Evolutionary conservation across 2,113 vertebrate genomes (phyloP), one percentile per base, ranked within the genome.

Genomic region (Cyprinus carpio): DNA sequence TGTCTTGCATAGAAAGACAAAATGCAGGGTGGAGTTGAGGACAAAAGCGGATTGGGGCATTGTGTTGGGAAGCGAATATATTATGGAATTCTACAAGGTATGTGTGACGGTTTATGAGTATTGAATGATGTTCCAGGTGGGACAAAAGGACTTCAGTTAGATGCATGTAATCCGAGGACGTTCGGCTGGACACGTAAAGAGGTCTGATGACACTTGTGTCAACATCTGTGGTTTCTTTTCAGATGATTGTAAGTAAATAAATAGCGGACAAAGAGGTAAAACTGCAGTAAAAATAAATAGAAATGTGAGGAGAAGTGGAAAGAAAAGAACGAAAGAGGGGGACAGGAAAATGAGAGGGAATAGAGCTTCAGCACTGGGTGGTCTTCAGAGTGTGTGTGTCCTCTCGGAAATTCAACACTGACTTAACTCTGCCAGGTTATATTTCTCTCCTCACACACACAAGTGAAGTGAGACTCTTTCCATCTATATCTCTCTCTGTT

Each of bases 371-470:
- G 18, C 72, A 25, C 80, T 81, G 87, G 85, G 87, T 88, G 84
- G 85, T 81, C 82, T 69, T 62, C 25, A 64, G 87, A 76, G 31
- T 72, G 80, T 85, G 79, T 83, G 69, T 84, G 29, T 60, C 77
- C 62, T 81, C 5, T n/a, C 43, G 54, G 79, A 84, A 82, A 87
- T 69, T 58, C 60, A 82, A 65, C 83, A 87, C 82, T 72, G 56
- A 76, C 77, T 49, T 64, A 77, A 79, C 58, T 81, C 29, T 80
- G 74, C 79, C 80, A 87, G 80, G 71, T 89, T 88, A 46, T 43
- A 43, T 87, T 83, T 89, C 79, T 84, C 81, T 43, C 37, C 78
- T 62, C 72, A 49, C 71, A 78, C 84, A 85, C 87, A 85, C 23
- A 75, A 56, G 34, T 71, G 64, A 29, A 67, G 80, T 65, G 64